These are phyloP conservation scores for Chesias legatella DNA, from an alignment of 2,888 invertebrate species.

Conservation along the genomic window DNA sequence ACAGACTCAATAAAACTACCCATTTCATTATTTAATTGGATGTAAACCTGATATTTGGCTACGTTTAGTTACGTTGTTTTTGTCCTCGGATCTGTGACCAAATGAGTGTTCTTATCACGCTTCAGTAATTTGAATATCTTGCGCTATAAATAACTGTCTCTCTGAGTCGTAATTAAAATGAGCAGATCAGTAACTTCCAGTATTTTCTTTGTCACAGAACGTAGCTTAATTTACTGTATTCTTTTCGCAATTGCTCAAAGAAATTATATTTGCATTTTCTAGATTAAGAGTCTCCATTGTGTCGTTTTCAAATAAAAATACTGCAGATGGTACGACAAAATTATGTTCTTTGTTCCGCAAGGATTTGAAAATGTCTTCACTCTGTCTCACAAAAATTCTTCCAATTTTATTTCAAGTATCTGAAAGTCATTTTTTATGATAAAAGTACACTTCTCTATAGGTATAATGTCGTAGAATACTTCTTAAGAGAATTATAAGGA, in stretches of 20 bases:
- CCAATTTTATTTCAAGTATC: no score
- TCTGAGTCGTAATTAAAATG: slow-evolving; percentile 6
- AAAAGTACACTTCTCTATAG: no score
- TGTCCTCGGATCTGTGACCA: no score
- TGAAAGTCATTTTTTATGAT: no score
- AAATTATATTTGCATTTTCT: slow-evolving; percentile 27
- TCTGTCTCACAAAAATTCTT: no score
- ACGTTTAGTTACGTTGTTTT: no score
- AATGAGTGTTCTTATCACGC: no score
- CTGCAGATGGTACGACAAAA: slow-evolving; percentile 36
- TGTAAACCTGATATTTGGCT: no score
- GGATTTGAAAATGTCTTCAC: background rate
- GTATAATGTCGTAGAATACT: no score
- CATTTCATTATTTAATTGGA: no score
- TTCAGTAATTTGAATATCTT: background rate
- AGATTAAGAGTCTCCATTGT: slow-evolving; percentile 33
- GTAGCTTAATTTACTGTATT: slow-evolving; percentile 8
- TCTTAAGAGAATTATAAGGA: no score
- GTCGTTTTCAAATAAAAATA: slow-evolving; percentile 34
- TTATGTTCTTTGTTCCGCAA: slow-evolving; percentile 19
- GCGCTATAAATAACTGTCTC: background rate
- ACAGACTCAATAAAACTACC: no score
- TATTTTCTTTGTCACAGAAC: slow-evolving; percentile 5
- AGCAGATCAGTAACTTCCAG: slow-evolving; percentile 9
- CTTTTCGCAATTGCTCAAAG: slow-evolving; percentile 16